phyloP scores from a whole-genome alignment of 2,888 invertebrate genomes.

The Icerya purchasi region DNA sequence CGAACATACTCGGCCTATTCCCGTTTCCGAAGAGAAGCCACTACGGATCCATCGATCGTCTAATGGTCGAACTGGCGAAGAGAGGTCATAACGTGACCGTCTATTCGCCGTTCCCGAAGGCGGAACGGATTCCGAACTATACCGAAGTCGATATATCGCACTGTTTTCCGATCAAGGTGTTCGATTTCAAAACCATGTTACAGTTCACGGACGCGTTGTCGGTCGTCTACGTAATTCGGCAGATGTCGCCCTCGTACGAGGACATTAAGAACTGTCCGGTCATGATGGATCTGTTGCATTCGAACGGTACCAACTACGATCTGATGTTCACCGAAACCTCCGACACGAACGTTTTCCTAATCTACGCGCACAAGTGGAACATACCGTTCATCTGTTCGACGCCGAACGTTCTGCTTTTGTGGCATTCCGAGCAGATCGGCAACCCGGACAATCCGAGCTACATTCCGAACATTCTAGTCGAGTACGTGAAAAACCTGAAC shows the following conservation, averaged over 20 bases:
- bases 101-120: conserved; percentile 9
- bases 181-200: no score
- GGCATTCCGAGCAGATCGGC: conserved; percentile 26
- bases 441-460: conserved; percentile 11
- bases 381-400: no score
- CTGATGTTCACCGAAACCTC: no score
- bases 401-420: conserved; percentile 43
- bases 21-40: conserved; percentile 13
- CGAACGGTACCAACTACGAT: no score
- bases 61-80: conserved; percentile 10
- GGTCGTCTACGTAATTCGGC: no score
- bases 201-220: no score
- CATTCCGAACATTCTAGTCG: conserved; percentile 9
- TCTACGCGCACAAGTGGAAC: no score
- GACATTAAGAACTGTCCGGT: no score
- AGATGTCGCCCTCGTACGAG: no score
- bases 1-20: conserved; percentile 15
- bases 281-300: no score
- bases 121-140: conserved; percentile 1
- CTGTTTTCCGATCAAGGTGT: not conserved
- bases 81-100: conserved; percentile 13
- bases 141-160: conserved; percentile 1
- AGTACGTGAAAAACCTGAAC: conserved; percentile 19
- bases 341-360: no score
- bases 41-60: conserved; percentile 10